A percentile compares a stretch with the other conserved stretches of the same genome.
These are phyloP conservation scores for Molorchus minor DNA, from an alignment of 2,888 invertebrate genomes.

Conservation along the genomic window DNA sequence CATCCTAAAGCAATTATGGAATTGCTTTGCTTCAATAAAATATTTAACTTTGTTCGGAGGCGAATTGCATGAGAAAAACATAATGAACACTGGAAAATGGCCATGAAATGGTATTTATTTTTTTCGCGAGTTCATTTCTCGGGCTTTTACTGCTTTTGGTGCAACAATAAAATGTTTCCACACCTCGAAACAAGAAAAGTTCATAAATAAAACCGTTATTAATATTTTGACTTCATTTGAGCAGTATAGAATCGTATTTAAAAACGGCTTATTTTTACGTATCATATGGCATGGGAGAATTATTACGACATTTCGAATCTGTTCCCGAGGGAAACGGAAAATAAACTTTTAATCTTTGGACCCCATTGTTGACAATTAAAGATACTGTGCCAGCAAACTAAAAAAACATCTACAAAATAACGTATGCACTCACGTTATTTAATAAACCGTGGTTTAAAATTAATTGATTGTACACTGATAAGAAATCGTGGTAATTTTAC, in stretches of 20 bases:
- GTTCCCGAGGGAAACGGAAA: too few species aligned
- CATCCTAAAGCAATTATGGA: constrained; percentile 52
- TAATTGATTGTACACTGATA: too few species aligned
- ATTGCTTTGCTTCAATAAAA: constrained; percentile 54
- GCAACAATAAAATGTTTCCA: constrained; percentile 44
- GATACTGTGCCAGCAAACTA: too few species aligned
- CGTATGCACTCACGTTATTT: too few species aligned
- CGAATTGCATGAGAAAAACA: constrained; percentile 51
- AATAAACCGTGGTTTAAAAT: too few species aligned
- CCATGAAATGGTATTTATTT: constrained; percentile 51
- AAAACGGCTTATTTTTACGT: neutral
- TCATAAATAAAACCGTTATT: constrained; percentile 25
- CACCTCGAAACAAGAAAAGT: constrained; percentile 13
- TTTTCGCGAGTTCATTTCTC: constrained; percentile 47
- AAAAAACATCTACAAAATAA: too few species aligned
- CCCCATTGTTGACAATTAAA: too few species aligned
- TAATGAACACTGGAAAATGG: constrained; percentile 50
- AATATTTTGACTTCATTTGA: neutral
- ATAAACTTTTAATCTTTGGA: too few species aligned
- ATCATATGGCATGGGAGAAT: neutral
- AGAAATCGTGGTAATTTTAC: too few species aligned
- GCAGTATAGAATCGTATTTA: neutral
- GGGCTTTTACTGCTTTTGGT: constrained; percentile 45
- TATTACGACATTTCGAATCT: neutral
- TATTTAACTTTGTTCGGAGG: constrained; percentile 53